Evolutionary conservation across 2,797 vertebrate genomes (phyloP).

Genomic region (Hipposideros larvatus): DNA sequence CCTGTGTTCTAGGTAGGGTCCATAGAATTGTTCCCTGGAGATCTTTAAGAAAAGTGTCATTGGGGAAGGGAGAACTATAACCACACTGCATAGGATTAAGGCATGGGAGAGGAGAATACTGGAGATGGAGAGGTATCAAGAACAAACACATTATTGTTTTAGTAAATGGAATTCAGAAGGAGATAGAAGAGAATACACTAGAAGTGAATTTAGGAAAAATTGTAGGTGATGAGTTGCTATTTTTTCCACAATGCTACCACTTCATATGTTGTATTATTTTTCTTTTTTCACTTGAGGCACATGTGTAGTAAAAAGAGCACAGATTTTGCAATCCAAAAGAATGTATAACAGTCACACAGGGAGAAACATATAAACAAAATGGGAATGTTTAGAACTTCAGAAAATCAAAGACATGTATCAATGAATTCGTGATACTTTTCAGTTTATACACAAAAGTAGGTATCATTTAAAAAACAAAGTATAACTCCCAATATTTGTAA

Average conservation of each 20-base stretch:
- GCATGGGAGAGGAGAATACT: neutral
- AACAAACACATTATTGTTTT: neutral
- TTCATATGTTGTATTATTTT: neutral
- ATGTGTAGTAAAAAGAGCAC: neutral
- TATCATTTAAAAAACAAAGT: neutral
- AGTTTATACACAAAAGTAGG: neutral
- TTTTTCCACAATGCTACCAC: neutral
- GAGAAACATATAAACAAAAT: neutral
- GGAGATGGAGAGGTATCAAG: neutral
- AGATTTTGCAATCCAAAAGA: neutral
- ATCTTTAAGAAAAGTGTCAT: neutral
- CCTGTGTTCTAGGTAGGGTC: neutral
- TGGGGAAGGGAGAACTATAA: neutral
- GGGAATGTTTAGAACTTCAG: neutral
- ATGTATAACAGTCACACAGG: neutral
- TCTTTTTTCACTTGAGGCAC: neutral
- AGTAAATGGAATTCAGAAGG: neutral
- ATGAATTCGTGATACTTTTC: neutral
- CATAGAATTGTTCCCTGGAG: neutral
- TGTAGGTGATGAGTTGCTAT: neutral
- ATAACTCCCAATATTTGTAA: neutral
- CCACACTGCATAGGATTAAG: neutral
- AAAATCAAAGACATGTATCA: neutral
- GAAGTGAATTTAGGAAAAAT: neutral
- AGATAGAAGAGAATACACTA: neutral